These are phyloP conservation scores for Brachymystax lenok DNA, from an alignment of 2,797 vertebrate genomes.

Conservation along the genomic window DNA sequence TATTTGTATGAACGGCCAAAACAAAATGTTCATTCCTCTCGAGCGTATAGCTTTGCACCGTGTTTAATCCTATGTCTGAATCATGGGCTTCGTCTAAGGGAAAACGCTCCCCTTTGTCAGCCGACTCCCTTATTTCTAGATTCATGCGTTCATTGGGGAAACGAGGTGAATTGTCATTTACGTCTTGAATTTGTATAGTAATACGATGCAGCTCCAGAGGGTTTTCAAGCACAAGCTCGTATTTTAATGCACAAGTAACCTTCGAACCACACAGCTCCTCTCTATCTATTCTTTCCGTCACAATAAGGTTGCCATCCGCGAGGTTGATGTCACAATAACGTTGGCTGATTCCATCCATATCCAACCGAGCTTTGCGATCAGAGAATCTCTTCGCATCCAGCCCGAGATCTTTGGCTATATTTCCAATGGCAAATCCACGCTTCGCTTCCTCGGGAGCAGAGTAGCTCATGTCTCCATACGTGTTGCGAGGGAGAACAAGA, in stretches of 20 bases:
- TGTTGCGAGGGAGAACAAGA: neutral
- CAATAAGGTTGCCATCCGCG: slow-evolving; percentile 34
- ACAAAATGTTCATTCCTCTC: slow-evolving; percentile 45
- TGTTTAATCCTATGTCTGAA: slow-evolving; percentile 60
- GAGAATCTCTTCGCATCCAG: slow-evolving; percentile 24
- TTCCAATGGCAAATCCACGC: slow-evolving; percentile 41
- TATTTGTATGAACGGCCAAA: neutral
- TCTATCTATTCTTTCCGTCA: slow-evolving; percentile 46
- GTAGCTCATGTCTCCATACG: slow-evolving; percentile 44
- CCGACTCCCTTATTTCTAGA: slow-evolving; percentile 55
- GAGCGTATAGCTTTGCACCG: slow-evolving; percentile 61
- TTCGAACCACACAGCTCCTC: slow-evolving; percentile 51
- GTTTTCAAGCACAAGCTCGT: slow-evolving; percentile 68
- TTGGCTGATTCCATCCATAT: slow-evolving; percentile 25
- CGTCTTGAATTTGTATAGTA: slow-evolving; percentile 66
- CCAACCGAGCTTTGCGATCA: slow-evolving; percentile 49
- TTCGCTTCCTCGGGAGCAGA: slow-evolving; percentile 47
- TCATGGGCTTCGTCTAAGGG: slow-evolving; percentile 47
- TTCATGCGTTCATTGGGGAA: slow-evolving; percentile 60
- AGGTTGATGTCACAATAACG: slow-evolving; percentile 43
- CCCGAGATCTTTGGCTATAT: slow-evolving; percentile 46
- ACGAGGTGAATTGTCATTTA: slow-evolving; percentile 74
- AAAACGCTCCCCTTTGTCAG: slow-evolving; percentile 33
- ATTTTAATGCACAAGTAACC: slow-evolving; percentile 50
- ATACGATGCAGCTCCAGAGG: slow-evolving; percentile 56